Conservation (phyloP, 2,113 vertebrate species). For the Clarias macrocephalus region DNA sequence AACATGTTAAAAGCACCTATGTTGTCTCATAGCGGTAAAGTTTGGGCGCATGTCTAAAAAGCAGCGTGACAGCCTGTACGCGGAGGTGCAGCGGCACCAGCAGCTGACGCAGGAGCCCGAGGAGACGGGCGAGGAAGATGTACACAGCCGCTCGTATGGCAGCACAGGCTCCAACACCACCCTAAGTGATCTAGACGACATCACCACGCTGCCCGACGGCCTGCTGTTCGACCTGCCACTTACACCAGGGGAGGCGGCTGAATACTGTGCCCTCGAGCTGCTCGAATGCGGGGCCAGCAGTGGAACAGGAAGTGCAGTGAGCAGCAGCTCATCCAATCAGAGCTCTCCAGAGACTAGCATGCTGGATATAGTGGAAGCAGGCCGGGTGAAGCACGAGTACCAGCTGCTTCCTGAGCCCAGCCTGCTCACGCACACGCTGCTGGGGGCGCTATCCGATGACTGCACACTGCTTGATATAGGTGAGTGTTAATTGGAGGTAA, state of each 20-base stretch:
- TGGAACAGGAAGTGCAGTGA: slow-evolving; percentile 65
- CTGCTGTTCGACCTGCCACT: slow-evolving; percentile 86
- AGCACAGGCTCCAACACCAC: slow-evolving; percentile 73
- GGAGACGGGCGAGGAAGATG: slow-evolving; percentile 59
- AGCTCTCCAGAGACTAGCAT: slow-evolving; percentile 80
- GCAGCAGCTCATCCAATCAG: slow-evolving; percentile 79
- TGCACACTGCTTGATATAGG: slow-evolving; percentile 81
- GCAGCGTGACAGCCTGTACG: slow-evolving; percentile 88
- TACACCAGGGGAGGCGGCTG: slow-evolving; percentile 76
- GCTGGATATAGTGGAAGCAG: slow-evolving; percentile 77
- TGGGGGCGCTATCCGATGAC: slow-evolving; percentile 68
- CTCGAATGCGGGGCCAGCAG: slow-evolving; percentile 63
- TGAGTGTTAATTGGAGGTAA: slow-evolving; percentile 56
- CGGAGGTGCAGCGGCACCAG: slow-evolving; percentile 90
- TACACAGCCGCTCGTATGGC: slow-evolving; percentile 71
- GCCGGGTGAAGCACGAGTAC: slow-evolving; percentile 80
- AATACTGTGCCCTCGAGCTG: slow-evolving; percentile 82
- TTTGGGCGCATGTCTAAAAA: slow-evolving; percentile 95
- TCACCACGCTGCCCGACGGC: slow-evolving; percentile 78
- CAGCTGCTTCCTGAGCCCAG: slow-evolving; percentile 81
- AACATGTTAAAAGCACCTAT: background rate
- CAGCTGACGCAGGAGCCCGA: slow-evolving; percentile 73
- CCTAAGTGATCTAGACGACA: slow-evolving; percentile 83
- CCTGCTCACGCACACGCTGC: slow-evolving; percentile 70
- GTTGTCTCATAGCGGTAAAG: slow-evolving; percentile 79